Evolutionary conservation across 1,140 invertebrate species (phyloP).

Genomic region (Rhopalosiphum padi): DNA sequence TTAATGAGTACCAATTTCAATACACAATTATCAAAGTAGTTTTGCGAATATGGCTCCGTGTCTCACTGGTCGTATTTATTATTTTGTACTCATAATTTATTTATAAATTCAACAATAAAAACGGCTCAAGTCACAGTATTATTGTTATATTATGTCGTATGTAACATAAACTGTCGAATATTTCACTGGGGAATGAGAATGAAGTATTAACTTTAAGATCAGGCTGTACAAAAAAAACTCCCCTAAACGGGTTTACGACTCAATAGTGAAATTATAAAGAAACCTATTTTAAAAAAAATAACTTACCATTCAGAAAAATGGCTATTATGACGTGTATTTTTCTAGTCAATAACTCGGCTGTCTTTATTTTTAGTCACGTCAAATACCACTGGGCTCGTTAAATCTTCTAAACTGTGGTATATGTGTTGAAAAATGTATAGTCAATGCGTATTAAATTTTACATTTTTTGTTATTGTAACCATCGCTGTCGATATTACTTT

Average conservation of each 20-base stretch:
- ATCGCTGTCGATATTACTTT: not conserved
- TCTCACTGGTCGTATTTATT: not conserved
- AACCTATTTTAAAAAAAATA: not conserved
- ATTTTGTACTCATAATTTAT: not conserved
- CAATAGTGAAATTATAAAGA: not conserved
- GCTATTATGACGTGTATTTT: not conserved
- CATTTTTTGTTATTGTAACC: not conserved
- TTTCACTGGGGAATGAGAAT: constrained; percentile 29
- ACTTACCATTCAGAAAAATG: not conserved
- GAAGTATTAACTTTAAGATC: constrained; percentile 44
- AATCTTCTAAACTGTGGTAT: not conserved
- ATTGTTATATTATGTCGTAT: not conserved
- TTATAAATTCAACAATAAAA: not conserved
- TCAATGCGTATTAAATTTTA: not conserved
- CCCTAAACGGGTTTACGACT: constrained; percentile 16
- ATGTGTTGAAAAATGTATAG: not conserved
- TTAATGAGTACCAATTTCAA: not conserved
- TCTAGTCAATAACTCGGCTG: not conserved
- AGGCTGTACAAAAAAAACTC: not conserved
- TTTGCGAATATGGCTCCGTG: not conserved
- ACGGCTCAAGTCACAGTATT: constrained; percentile 7
- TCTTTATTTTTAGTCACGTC: not conserved
- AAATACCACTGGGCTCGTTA: not conserved
- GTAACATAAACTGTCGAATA: not conserved
- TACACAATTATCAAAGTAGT: not conserved